A percentile compares a stretch with the other conserved stretches of the same genome.
Evolutionary conservation across 2,888 invertebrate species (phyloP).

Genomic region (Nasonia oneida): DNA sequence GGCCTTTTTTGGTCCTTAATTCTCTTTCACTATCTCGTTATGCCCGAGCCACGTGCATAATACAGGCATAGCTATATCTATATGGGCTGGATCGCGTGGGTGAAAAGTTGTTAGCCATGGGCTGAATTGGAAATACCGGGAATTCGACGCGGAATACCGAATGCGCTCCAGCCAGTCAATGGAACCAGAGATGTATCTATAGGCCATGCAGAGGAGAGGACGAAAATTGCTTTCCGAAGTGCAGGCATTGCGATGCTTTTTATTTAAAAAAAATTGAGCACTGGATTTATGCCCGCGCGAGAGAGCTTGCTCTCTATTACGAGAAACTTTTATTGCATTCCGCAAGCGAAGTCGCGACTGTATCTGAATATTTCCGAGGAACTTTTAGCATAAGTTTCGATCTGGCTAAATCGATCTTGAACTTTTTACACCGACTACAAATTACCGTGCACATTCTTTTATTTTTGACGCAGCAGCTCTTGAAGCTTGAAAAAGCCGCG

Average conservation of each 20-base stretch:
- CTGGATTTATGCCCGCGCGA: neutral
- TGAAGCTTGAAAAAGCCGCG: neutral
- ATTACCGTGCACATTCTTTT: neutral
- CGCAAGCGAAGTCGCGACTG: neutral
- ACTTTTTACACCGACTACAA: too few species aligned
- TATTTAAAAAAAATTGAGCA: neutral
- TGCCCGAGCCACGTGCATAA: neutral
- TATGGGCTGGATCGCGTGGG: neutral
- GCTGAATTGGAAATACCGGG: constrained; percentile 26
- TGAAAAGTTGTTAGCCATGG: neutral
- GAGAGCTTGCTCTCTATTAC: neutral
- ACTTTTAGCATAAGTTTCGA: neutral
- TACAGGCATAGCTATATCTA: neutral
- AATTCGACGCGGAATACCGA: neutral
- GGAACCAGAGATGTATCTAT: too few species aligned
- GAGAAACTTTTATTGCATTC: neutral
- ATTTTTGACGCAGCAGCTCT: neutral
- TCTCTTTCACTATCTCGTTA: neutral
- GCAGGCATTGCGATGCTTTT: neutral
- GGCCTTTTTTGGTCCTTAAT: neutral
- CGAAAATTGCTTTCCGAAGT: too few species aligned
- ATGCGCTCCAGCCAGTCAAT: neutral
- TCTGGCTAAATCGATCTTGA: neutral
- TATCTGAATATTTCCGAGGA: neutral
- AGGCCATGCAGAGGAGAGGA: too few species aligned